Base-by-base conservation (phyloP, 2,797 vertebrate species). In the Tympanoctomys barrerae region DNA sequence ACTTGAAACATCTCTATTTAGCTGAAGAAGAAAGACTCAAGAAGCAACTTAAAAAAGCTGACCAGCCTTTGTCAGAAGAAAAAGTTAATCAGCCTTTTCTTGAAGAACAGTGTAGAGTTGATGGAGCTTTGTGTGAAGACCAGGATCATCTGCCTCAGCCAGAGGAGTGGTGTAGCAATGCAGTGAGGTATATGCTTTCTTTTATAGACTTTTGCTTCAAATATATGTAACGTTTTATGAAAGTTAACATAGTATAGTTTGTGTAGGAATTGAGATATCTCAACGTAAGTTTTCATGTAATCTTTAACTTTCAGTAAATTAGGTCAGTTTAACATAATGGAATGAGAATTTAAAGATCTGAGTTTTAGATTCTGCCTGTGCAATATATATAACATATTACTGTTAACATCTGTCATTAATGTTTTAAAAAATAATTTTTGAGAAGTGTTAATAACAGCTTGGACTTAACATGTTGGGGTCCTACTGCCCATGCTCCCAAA, bases 1-100 rank as follows among this genome's bases (percentile, higher is more conserved):
- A 99, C 92, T 98, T 99, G 95, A 99, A 98, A 79, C 99, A 99
- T 97, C 99, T 99, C 26, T 99, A 99, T 89, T 18, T 99, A 92
- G 99, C 99, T 0, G 99, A 99, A 96, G 99, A 99, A 7, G 97
- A 99, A 97, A 98, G 97, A 95, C 98, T 99, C 49, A 99, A 97
- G 91, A 98, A 98, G 59, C 91, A 79, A 5, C 46, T 0, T 57
- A 98, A 91, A 81, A 97, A 96, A 70, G 57, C n/a, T 36, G 4
- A 70, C 21, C 94, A 77, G 0, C 33, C 36, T 96, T 14, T 93
- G 26, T 81, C 88, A 33, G 87, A 92, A 81, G 71, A 82, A 57
- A 77, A 84, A 22, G 39, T 5, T 71, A 68, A 87, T 36, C 64
- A 66, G 6, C 39, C 66, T 71, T 66, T 78, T 46, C 42, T 84